These are phyloP conservation scores for Oceanodroma leucorhoa DNA, from an alignment of 2,797 vertebrate genomes.

Conservation along the genomic window DNA sequence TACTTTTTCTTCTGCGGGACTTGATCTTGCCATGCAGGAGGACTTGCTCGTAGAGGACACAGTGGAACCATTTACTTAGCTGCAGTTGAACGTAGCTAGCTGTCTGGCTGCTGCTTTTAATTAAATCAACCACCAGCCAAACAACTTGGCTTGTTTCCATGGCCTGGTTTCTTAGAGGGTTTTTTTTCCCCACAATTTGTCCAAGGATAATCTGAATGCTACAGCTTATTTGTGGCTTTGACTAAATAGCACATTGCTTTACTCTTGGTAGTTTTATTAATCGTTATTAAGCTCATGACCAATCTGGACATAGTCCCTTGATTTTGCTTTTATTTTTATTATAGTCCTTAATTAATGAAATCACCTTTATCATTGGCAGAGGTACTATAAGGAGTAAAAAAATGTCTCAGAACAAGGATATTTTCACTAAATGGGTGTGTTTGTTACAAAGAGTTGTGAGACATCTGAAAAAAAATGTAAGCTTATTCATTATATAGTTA, in stretches of 20 bases:
- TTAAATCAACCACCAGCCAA: constrained; percentile 13
- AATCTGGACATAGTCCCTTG: not conserved
- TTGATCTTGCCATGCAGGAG: not conserved
- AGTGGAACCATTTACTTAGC: not conserved
- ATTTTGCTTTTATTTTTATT: not conserved
- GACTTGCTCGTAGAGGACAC: not conserved
- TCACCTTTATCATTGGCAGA: not conserved
- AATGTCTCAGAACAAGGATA: not conserved
- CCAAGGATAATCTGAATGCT: not conserved
- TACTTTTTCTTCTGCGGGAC: not conserved
- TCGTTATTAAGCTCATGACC: not conserved
- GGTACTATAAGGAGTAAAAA: not conserved
- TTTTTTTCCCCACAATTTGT: not conserved
- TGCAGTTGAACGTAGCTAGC: not conserved
- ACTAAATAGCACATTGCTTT: not conserved
- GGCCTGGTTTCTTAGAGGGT: not conserved
- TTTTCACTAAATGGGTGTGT: not conserved
- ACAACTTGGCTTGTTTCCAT: not conserved
- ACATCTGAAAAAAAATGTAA: not conserved
- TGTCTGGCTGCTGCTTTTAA: constrained; percentile 32
- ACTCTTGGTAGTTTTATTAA: not conserved
- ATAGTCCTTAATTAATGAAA: not conserved
- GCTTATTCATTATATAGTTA: not conserved
- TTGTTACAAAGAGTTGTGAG: not conserved
- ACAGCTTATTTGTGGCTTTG: not conserved